Conservation (phyloP, 2,888 invertebrate species). For the Tachina grossa region DNA sequence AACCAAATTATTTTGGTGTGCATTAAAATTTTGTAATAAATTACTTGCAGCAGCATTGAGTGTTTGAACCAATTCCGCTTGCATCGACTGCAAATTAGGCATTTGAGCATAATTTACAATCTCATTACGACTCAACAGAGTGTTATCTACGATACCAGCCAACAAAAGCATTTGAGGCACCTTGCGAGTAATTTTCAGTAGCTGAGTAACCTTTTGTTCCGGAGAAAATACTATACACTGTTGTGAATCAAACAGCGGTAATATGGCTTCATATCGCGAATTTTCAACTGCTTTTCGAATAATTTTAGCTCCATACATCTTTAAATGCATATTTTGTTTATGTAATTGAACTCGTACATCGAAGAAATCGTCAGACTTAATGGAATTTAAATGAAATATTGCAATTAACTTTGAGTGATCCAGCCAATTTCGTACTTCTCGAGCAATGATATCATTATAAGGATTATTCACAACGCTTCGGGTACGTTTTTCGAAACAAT, state of each 20-base stretch:
- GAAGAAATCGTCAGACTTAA: conserved; percentile 86
- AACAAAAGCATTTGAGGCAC: conserved; percentile 88
- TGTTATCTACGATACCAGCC: conserved; percentile 90
- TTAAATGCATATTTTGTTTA: conserved; percentile 88
- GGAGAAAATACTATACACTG: conserved; percentile 88
- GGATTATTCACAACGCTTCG: conserved; percentile 85
- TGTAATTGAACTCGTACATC: conserved; percentile 86
- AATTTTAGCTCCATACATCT: conserved; percentile 87
- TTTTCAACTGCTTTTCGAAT: conserved; percentile 86
- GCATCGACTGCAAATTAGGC: conserved; percentile 86
- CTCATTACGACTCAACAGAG: conserved; percentile 87
- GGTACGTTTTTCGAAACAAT: conserved; percentile 84
- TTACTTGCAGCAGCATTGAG: conserved; percentile 87
- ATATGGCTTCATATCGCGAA: conserved; percentile 87
- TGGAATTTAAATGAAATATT: conserved; percentile 89
- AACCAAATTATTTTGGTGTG: conserved; percentile 87
- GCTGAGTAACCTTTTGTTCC: conserved; percentile 85
- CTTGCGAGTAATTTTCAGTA: conserved; percentile 88
- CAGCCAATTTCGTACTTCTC: conserved; percentile 88
- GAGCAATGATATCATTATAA: conserved; percentile 88
- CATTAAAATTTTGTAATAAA: conserved; percentile 87
- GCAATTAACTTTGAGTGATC: conserved; percentile 88
- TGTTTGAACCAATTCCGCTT: conserved; percentile 87
- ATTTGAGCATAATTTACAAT: conserved; percentile 87
- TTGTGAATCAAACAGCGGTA: conserved; percentile 86